phyloP scores from a whole-genome alignment of 2,888 invertebrate genomes.

The Drymonia ruficornis region DNA sequence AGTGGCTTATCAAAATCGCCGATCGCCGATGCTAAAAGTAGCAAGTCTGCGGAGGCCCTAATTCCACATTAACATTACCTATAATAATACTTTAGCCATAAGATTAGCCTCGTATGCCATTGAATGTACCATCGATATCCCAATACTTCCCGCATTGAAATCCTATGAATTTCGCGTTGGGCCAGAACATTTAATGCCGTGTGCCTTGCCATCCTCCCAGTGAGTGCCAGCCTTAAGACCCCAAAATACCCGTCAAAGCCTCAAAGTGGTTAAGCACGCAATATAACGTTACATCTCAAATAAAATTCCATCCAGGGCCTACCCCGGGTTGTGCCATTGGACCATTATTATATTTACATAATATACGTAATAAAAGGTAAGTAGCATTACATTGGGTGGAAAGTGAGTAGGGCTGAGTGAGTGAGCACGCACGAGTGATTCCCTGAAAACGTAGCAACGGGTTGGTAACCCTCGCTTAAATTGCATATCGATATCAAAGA shows the following conservation, averaged over 20 bases:
- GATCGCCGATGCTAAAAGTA: too few relatives aligned
- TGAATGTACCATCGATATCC: too few relatives aligned
- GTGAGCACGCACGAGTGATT: constrained; percentile 47
- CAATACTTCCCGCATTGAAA: too few relatives aligned
- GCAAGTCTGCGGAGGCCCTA: too few relatives aligned
- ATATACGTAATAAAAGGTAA: constrained; percentile 51
- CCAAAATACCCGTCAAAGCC: constrained; percentile 17
- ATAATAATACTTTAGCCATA: too few relatives aligned
- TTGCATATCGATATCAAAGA: neutral
- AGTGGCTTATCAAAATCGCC: too few relatives aligned
- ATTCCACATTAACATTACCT: too few relatives aligned
- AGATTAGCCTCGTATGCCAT: too few relatives aligned
- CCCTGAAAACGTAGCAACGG: constrained; percentile 14
- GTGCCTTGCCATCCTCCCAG: neutral
- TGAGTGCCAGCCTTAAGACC: neutral
- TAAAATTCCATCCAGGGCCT: constrained; percentile 36
- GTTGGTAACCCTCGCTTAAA: neutral
- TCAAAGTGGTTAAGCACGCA: constrained; percentile 28
- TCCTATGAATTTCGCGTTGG: too few relatives aligned
- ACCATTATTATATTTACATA: constrained; percentile 52
- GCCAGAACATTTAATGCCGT: too few relatives aligned
- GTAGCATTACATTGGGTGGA: constrained; percentile 40
- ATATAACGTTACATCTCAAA: constrained; percentile 43
- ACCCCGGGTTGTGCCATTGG: constrained; percentile 38
- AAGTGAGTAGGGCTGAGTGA: constrained; percentile 29